Conservation (phyloP, 64 coral and sea anemone genomes). For the Astreopora myriophthalma region DNA sequence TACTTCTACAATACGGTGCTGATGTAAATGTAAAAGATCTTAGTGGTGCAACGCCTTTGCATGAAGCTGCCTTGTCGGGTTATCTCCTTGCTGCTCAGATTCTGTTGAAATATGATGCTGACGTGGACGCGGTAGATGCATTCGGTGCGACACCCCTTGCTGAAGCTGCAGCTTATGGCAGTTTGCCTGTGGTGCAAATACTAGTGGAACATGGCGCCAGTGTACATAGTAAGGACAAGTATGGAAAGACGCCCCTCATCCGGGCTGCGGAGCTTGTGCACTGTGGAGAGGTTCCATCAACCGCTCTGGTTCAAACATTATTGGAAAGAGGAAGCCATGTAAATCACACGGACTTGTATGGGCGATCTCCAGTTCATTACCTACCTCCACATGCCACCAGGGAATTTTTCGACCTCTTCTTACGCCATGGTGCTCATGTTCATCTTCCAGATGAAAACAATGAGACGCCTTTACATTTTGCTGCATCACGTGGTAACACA, state of each 20-base stretch:
- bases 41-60: not conserved
- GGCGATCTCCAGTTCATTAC: slow-evolving; percentile 29
- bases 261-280: not conserved
- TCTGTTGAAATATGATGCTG: not conserved
- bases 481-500: slow-evolving; percentile 11
- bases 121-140: not conserved
- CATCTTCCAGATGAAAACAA: not conserved
- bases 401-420: not conserved
- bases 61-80: not conserved
- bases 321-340: not conserved
- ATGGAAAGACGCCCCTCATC: not conserved
- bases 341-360: not conserved
- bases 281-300: not conserved
- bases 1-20: not conserved
- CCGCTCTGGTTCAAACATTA: not conserved
- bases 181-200: not conserved
- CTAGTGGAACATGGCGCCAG: not conserved
- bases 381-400: not conserved
- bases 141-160: not conserved
- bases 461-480: slow-evolving; percentile 22
- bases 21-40: not conserved
- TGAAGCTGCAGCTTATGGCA: not conserved
- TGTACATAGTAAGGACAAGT: not conserved
- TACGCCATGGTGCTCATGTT: slow-evolving; percentile 31
- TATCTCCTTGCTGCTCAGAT: not conserved